Percentiles rank a stretch among this genome's conserved stretches.
These are phyloP conservation scores for Clarias batrachus DNA, from an alignment of 2,113 vertebrate genomes.

Conservation along the genomic window DNA sequence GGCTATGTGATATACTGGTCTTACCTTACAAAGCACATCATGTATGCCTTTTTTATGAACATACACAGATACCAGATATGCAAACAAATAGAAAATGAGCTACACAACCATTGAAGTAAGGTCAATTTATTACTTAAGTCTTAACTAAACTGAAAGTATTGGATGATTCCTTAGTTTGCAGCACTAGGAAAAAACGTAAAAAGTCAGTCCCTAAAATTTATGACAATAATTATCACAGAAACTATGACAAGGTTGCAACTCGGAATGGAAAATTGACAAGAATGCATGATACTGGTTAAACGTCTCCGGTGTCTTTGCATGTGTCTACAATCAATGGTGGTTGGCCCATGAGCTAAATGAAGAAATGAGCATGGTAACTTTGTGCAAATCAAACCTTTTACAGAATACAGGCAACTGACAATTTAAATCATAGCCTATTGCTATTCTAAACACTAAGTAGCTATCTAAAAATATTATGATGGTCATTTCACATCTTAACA, in stretches of 20 bases:
- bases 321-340: neutral
- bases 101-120: neutral
- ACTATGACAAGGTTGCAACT: neutral
- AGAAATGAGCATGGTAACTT: neutral
- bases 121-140: neutral
- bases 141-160: neutral
- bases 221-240: neutral
- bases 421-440: neutral
- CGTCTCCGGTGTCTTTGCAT: neutral
- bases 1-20: conserved; percentile 47
- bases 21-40: conserved; percentile 28
- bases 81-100: neutral
- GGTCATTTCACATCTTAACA: neutral
- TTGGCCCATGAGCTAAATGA: neutral
- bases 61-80: conserved; percentile 13
- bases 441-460: neutral
- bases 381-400: neutral
- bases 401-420: neutral
- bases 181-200: neutral
- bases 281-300: neutral
- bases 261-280: neutral
- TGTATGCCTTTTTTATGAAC: neutral
- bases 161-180: neutral
- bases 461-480: neutral
- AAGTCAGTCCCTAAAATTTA: neutral